phyloP scores from a whole-genome alignment of 2,888 invertebrate genomes.

The Thymelicus acteon region DNA sequence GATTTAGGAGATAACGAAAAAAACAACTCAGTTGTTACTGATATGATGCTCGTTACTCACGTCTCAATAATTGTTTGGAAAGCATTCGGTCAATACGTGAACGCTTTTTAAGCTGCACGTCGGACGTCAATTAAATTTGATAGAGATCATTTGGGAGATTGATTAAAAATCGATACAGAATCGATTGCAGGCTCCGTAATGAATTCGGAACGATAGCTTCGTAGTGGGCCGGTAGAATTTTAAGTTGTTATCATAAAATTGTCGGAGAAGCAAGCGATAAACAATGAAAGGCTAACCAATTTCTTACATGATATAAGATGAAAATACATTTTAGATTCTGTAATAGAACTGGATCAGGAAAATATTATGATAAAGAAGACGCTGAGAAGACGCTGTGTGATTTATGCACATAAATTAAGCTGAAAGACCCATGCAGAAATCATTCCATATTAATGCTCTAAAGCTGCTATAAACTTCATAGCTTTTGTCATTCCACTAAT shows the following conservation, averaged over 20 bases:
- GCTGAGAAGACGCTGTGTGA: conserved; percentile 1
- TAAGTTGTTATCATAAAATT: conserved; percentile 48
- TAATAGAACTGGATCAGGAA: conserved; percentile 24
- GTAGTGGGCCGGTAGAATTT: conserved; percentile 54
- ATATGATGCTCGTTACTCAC: conserved; percentile 51
- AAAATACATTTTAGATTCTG: conserved; percentile 15
- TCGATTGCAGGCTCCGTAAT: conserved; percentile 58
- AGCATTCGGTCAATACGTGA: conserved; percentile 37
- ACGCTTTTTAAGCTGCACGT: conserved; percentile 49
- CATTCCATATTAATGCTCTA: conserved; percentile 36
- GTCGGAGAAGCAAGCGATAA: conserved; percentile 51
- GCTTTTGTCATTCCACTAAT: conserved; percentile 38
- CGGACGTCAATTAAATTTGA: conserved; percentile 78
- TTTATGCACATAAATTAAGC: conserved; percentile 36
- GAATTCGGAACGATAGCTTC: conserved; percentile 49
- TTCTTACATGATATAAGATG: conserved; percentile 14
- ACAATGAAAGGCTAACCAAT: conserved; percentile 17
- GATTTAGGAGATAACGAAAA: conserved; percentile 40
- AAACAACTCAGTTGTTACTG: conserved; percentile 43
- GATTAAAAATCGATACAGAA: conserved; percentile 73
- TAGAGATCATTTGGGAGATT: conserved; percentile 72
- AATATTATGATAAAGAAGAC: conserved; percentile 23
- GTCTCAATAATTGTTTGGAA: conserved; percentile 50
- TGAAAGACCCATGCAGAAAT: conserved; percentile 26
- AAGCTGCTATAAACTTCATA: conserved; percentile 37